A percentile compares a stretch with the other conserved stretches of the same genome.
These are phyloP conservation scores for Cenopis cana DNA, from an alignment of 2,888 invertebrate genomes.

Conservation along the genomic window DNA sequence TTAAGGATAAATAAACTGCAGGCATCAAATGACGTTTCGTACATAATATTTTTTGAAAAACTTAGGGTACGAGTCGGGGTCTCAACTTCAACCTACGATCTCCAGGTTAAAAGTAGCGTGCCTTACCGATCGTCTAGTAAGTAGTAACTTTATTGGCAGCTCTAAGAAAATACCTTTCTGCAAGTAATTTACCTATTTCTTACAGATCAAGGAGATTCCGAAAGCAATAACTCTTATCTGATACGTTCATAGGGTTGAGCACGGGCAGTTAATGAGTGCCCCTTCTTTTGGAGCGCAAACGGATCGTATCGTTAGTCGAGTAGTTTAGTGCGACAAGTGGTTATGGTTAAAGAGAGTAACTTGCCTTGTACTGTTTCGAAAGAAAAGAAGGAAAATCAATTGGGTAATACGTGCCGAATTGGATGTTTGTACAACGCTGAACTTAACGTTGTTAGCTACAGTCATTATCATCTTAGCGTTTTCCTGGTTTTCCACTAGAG, in stretches of 20 bases:
- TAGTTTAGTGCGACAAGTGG: constrained; percentile 21
- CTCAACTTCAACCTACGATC: no score
- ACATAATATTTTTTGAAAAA: no score
- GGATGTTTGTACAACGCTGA: neutral
- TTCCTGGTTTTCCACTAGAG: no score
- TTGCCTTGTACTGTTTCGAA: neutral
- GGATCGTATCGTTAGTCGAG: constrained; percentile 8
- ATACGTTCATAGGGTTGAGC: neutral
- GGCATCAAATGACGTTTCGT: no score
- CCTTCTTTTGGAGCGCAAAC: constrained; percentile 14
- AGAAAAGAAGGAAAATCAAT: constrained; percentile 2
- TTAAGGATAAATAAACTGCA: no score
- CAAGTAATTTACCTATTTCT: no score
- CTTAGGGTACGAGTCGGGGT: no score
- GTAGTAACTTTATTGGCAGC: no score
- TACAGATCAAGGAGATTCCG: neutral
- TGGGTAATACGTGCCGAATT: neutral
- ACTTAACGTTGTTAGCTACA: neutral
- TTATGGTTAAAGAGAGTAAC: neutral
- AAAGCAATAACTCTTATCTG: constrained; percentile 3
- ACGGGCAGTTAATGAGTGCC: constrained; percentile 13
- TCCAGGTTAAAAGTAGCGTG: no score
- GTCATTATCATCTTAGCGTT: no score
- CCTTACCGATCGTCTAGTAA: no score
- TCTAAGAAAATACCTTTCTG: no score